phyloP scores from a whole-genome alignment of 2,797 vertebrate genomes.

The Ciconia nigra region DNA sequence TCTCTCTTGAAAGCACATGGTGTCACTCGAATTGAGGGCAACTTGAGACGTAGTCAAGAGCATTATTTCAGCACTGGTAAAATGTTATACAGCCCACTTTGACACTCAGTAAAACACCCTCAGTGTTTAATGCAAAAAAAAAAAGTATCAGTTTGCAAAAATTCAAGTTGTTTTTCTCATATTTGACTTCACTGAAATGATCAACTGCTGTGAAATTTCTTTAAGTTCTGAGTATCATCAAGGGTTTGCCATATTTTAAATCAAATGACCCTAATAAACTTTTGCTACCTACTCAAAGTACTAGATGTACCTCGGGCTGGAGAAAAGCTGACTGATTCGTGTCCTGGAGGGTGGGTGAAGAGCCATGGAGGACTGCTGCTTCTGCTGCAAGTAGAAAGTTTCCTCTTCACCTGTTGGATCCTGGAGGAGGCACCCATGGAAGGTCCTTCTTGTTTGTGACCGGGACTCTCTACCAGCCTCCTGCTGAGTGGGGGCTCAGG shows the following conservation, averaged over 20 bases:
- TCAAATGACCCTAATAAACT: too few relatives aligned
- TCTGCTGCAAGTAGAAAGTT: not conserved
- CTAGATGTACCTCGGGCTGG: not conserved
- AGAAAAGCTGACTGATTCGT: not conserved
- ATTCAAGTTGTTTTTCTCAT: not conserved
- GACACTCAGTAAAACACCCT: not conserved
- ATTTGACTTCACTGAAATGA: not conserved
- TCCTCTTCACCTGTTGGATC: not conserved
- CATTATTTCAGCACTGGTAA: not conserved
- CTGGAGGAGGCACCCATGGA: not conserved
- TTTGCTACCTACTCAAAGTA: not conserved
- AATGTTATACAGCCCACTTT: not conserved
- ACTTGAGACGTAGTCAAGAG: not conserved
- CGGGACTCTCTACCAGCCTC: not conserved
- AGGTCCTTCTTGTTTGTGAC: not conserved
- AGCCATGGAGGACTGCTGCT: too few relatives aligned
- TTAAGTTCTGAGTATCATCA: too few relatives aligned
- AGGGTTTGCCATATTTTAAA: not conserved
- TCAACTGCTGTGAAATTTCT: not conserved
- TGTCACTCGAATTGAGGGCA: not conserved
- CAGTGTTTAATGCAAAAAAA: rapidly evolving
- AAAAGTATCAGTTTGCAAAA: not conserved
- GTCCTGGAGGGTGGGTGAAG: not conserved
- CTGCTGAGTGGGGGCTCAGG: not conserved
- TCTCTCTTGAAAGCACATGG: not conserved